phyloP scores from a whole-genome alignment of 2,888 invertebrate genomes.

The Hermodice carunculata region DNA sequence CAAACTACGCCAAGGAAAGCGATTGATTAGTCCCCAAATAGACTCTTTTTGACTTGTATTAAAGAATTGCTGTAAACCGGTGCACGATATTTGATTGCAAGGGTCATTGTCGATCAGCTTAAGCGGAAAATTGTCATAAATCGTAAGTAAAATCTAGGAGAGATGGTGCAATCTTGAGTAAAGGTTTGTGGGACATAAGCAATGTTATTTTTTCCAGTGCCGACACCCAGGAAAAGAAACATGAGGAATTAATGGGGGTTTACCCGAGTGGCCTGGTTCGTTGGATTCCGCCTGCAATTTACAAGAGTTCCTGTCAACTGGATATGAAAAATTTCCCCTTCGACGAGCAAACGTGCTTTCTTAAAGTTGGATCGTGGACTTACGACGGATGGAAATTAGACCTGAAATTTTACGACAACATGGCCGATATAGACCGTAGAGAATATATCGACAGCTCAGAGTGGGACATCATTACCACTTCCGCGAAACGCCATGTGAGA shows the following conservation, averaged over 20 bases:
- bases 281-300: constrained; percentile 64
- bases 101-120: too few species aligned
- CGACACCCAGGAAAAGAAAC: constrained; percentile 28
- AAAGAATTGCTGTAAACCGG: too few species aligned
- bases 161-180: neutral
- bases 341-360: constrained; percentile 63
- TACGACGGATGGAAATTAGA: constrained; percentile 57
- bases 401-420: constrained; percentile 50
- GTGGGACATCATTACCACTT: constrained; percentile 30
- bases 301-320: constrained; percentile 65
- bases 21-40: too few species aligned
- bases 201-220: constrained; percentile 30
- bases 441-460: constrained; percentile 38
- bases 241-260: constrained; percentile 46
- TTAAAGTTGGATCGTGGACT: constrained; percentile 69
- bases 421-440: constrained; percentile 39
- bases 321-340: constrained; percentile 68
- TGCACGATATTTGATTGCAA: too few species aligned
- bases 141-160: too few species aligned
- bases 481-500: constrained; percentile 10
- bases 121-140: too few species aligned
- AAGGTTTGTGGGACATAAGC: too few species aligned
- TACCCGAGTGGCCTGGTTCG: constrained; percentile 54
- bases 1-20: too few species aligned
- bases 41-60: too few species aligned